Percentiles rank a stretch among this genome's conserved stretches.
phyloP scores from a whole-genome alignment of 2,113 vertebrate species.

The Solea solea region DNA sequence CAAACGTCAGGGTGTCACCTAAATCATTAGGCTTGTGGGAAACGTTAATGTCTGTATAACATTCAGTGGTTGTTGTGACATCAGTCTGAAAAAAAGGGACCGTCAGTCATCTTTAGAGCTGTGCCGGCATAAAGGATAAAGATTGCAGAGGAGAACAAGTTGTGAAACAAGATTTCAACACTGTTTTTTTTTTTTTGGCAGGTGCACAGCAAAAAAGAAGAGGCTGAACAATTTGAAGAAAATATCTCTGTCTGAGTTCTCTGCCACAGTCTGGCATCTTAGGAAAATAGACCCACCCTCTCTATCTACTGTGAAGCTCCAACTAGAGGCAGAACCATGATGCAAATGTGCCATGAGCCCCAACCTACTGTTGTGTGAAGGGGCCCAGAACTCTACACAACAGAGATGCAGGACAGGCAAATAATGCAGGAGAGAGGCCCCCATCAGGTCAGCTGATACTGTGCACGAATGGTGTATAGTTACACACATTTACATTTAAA shows the following conservation, averaged over 20 bases:
- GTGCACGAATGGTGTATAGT: slow-evolving; percentile 44
- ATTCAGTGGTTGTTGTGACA: neutral
- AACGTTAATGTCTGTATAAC: neutral
- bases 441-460: slow-evolving; percentile 12
- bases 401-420: slow-evolving; percentile 31
- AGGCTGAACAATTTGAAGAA: too few relatives aligned
- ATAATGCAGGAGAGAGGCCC: slow-evolving; percentile 55
- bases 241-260: too few relatives aligned
- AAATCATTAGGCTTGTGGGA: neutral
- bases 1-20: neutral
- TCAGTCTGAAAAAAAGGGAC: neutral
- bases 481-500: slow-evolving; percentile 61
- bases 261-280: too few relatives aligned
- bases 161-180: too few relatives aligned
- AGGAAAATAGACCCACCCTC: too few relatives aligned
- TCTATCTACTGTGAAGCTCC: neutral
- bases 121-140: too few relatives aligned
- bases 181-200: too few relatives aligned
- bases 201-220: too few relatives aligned
- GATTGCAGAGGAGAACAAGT: too few relatives aligned
- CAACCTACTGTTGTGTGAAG: slow-evolving; percentile 22
- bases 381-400: slow-evolving; percentile 43
- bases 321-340: neutral
- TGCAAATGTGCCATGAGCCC: slow-evolving; percentile 12
- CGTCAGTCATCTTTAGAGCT: too few relatives aligned